phyloP scores from a whole-genome alignment of 1,140 invertebrate species.

The Meloidogyne chitwoodi region DNA sequence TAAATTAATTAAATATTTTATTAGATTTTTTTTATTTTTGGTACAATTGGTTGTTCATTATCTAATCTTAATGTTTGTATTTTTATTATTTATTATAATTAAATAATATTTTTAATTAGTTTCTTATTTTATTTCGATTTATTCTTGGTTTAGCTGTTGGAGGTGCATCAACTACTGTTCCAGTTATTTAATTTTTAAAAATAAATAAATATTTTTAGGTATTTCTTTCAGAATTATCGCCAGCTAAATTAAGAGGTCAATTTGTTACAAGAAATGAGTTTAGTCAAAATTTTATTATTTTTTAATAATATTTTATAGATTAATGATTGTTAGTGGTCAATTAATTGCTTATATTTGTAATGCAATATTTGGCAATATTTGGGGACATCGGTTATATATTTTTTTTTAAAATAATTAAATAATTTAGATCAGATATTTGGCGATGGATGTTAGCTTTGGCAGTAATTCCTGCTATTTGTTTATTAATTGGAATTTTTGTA shows the following conservation, averaged over 20 bases:
- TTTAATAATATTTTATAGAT: background rate
- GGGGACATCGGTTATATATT: constrained; percentile 12
- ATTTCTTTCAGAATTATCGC: constrained; percentile 9
- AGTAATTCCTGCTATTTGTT: background rate
- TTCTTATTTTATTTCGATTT: constrained; percentile 6
- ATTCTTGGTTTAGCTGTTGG: constrained; percentile 15
- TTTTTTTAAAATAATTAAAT: background rate
- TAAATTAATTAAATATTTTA: background rate
- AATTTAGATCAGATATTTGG: constrained; percentile 11
- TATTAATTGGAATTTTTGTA: constrained; percentile 5
- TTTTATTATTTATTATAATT: background rate
- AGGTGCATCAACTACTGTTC: constrained; percentile 13
- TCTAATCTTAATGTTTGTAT: background rate
- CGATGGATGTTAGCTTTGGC: constrained; percentile 10
- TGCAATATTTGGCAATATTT: constrained; percentile 14
- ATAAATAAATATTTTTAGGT: background rate
- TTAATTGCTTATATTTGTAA: constrained; percentile 13
- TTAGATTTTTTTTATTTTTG: constrained; percentile 13
- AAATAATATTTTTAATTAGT: background rate
- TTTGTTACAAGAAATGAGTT: constrained; percentile 8
- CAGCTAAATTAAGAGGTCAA: constrained; percentile 11
- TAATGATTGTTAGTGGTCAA: constrained; percentile 19
- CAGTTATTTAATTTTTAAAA: background rate
- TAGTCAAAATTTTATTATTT: background rate
- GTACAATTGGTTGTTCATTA: constrained; percentile 11